Evolutionary conservation across 2,113 vertebrate genomes (phyloP).

Genomic region (Pomatorhinus ruficollis): DNA sequence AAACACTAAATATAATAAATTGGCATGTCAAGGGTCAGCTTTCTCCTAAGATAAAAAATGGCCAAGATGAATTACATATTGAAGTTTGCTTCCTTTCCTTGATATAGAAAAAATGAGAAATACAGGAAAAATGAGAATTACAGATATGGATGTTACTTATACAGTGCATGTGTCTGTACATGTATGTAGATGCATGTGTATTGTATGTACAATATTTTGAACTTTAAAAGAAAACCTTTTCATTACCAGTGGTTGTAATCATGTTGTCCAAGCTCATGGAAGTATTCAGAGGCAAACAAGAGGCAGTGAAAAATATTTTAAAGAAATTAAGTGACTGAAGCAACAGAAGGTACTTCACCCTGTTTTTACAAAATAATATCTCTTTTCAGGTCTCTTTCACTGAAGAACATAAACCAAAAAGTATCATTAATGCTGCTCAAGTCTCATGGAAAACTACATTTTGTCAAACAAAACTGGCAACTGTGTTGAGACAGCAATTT

Average conservation of each 20-base stretch:
- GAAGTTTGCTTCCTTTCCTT: background rate
- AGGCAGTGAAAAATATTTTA: conserved; percentile 5
- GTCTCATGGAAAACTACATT: background rate
- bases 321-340: background rate
- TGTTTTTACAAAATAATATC: background rate
- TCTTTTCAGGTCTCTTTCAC: background rate
- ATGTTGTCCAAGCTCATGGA: background rate
- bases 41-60: background rate
- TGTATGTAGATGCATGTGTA: background rate
- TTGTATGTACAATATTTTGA: background rate
- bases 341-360: background rate
- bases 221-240: background rate
- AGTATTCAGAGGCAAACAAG: conserved; percentile 27
- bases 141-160: background rate
- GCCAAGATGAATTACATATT: background rate
- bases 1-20: background rate
- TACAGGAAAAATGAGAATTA: background rate
- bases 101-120: background rate
- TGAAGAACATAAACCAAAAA: background rate
- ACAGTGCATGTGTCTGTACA: background rate
- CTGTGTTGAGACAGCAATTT: background rate
- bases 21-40: background rate
- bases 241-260: background rate
- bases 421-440: background rate
- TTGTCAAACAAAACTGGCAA: background rate